Evolutionary conservation across 1,140 invertebrate species (phyloP), one percentile per base, ranked within the genome.

Genomic region (Pachyrhynchus sulphureomaculatus): DNA sequence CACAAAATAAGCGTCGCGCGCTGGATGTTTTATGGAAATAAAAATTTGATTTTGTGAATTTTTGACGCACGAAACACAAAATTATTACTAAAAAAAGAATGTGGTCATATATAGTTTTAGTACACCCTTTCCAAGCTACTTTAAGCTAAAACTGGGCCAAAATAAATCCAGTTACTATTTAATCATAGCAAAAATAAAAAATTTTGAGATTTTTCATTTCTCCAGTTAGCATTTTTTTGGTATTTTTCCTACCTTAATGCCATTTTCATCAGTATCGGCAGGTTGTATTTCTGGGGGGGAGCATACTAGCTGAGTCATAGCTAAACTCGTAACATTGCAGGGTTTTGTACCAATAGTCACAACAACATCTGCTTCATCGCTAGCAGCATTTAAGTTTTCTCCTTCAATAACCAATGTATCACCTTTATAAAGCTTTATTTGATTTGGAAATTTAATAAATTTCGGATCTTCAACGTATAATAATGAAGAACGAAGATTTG

Each of bases 391-490:
- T 61, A 98, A 80, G 76, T 94, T 90, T 75, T 94, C 90, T 5
- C 95, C 95, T 78, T 97, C 94, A 67, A 99, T 96, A 1, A 98
- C 95, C 37, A 99, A 78, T 3, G 93, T 91, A 75, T 98, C 96
- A 23, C 93, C 95, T 74, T 96, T 95, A 70, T 96, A 95, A 0
- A 91, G 82, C 76, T 97, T 96, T 1, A 95, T 82, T 48, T 85
- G 82, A 67, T 89, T 89, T 0, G 88, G 86, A 77, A 98, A 98
- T 51, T 90, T 84, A 67, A 88, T 88, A 72, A 97, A 93, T 65
- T 88, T 87, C 0, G 96, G 96, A 83, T 99, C 95, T 51, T 93
- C 88, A 12, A 93, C 90, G 77, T 97, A 98, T 0, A 90, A 79
- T 70, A 99, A 81, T 29, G 88, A 87, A 47, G 88, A 88, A 18